Evolutionary conservation across 2,888 invertebrate species (phyloP).

Genomic region (Hoplodrina ambigua): DNA sequence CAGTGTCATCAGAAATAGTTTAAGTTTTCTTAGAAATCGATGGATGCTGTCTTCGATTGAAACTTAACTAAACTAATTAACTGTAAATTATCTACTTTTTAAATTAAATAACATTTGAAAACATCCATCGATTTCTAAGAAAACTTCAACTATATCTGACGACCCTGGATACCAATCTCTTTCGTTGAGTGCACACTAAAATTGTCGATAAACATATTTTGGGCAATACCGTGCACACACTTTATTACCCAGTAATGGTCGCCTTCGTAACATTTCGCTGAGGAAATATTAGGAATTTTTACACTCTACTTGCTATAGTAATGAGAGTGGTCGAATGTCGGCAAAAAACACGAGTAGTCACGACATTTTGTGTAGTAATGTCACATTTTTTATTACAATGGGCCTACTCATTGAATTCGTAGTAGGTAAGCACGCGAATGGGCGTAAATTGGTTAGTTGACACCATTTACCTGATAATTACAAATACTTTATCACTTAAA

Average conservation of each 20-base stretch:
- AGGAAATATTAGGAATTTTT: conserved; percentile 74
- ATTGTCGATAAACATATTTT: conserved; percentile 47
- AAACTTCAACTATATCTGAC: too few relatives aligned
- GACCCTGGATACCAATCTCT: too few relatives aligned
- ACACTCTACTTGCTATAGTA: conserved; percentile 79
- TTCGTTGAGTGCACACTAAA: too few relatives aligned
- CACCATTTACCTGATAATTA: too few relatives aligned
- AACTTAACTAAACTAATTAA: too few relatives aligned
- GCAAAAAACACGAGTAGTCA: conserved; percentile 54
- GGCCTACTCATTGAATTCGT: conserved; percentile 27
- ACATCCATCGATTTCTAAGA: too few relatives aligned
- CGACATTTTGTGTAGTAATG: conserved; percentile 61
- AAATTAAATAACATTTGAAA: too few relatives aligned
- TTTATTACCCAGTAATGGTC: conserved; percentile 57
- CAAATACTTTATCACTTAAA: too few relatives aligned
- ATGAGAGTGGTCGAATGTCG: conserved; percentile 63
- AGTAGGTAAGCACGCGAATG: conserved; percentile 1
- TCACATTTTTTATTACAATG: conserved; percentile 46
- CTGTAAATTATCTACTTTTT: too few relatives aligned
- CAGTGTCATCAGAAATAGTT: too few relatives aligned
- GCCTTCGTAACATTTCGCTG: conserved; percentile 67
- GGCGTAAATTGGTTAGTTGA: neutral
- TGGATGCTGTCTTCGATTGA: too few relatives aligned
- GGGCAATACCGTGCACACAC: conserved; percentile 60
- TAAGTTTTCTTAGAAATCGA: too few relatives aligned